Percentiles rank a stretch among this genome's conserved stretches.
These are phyloP conservation scores for Actias luna DNA, from an alignment of 2,888 invertebrate genomes.

Conservation along the genomic window DNA sequence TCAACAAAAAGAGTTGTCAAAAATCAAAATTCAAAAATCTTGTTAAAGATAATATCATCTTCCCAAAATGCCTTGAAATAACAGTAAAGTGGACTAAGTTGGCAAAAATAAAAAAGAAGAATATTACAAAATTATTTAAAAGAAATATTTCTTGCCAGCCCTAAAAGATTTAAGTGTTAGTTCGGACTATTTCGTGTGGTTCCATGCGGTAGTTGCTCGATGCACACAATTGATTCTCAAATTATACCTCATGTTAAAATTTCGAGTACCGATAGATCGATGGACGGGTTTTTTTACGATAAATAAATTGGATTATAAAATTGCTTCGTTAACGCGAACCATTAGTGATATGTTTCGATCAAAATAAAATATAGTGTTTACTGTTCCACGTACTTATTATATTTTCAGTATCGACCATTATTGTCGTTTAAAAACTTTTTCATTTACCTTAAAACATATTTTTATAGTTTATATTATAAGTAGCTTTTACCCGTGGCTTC, in stretches of 20 bases:
- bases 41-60: no score
- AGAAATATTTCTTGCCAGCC: constrained; percentile 3
- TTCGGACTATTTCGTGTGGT: constrained; percentile 33
- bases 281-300: constrained; percentile 36
- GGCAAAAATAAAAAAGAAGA: no score
- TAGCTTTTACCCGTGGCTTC: no score
- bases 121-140: neutral
- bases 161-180: constrained; percentile 9
- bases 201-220: constrained; percentile 42
- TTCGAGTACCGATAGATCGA: constrained; percentile 35
- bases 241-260: constrained; percentile 41
- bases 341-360: constrained; percentile 15
- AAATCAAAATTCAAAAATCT: no score
- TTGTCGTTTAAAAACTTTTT: no score
- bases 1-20: no score
- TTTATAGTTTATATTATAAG: no score
- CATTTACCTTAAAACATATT: no score
- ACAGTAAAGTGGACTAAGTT: no score
- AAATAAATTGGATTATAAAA: constrained; percentile 32
- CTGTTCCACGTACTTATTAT: neutral
- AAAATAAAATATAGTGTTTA: neutral
- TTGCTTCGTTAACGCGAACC: constrained; percentile 12
- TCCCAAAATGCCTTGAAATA: no score
- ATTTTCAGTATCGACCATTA: neutral
- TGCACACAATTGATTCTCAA: constrained; percentile 48